phyloP scores from a whole-genome alignment of 1,140 invertebrate genomes.

The Drosophila ambigua region DNA sequence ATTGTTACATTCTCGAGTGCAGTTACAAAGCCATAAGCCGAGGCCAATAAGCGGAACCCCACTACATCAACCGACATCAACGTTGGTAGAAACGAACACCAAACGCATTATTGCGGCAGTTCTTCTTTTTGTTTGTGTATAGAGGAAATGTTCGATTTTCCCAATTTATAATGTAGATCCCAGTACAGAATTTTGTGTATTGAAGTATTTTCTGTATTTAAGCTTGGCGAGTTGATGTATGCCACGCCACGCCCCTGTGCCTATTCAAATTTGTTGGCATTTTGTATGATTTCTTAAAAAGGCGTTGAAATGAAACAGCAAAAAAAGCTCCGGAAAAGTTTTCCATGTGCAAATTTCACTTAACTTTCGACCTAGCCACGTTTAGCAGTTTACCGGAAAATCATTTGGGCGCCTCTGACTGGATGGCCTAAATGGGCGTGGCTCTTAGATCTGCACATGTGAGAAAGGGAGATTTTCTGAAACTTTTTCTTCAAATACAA shows the following conservation, averaged over 20 bases:
- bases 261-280: constrained; percentile 59
- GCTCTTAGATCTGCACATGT: constrained; percentile 30
- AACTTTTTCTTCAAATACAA: constrained; percentile 53
- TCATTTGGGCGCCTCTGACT: constrained; percentile 54
- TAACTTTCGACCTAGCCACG: constrained; percentile 68
- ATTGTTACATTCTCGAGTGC: constrained; percentile 57
- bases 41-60: constrained; percentile 47
- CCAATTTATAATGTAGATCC: constrained; percentile 44
- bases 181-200: constrained; percentile 9
- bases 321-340: constrained; percentile 44
- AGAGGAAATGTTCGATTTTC: constrained; percentile 38
- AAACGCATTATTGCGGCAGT: constrained; percentile 43
- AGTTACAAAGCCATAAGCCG: constrained; percentile 54
- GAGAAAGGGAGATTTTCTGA: constrained; percentile 15
- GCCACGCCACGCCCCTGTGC: constrained; percentile 23
- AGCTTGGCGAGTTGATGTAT: constrained; percentile 2
- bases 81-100: constrained; percentile 19
- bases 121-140: constrained; percentile 10
- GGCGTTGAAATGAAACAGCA: constrained; percentile 27
- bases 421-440: constrained; percentile 31
- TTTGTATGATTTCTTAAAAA: constrained; percentile 64
- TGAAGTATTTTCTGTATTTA: constrained; percentile 21
- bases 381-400: constrained; percentile 77
- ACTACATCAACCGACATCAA: constrained; percentile 28
- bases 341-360: constrained; percentile 63